These are phyloP conservation scores for Coleophora deauratella DNA, from an alignment of 2,888 invertebrate genomes.

Conservation along the genomic window DNA sequence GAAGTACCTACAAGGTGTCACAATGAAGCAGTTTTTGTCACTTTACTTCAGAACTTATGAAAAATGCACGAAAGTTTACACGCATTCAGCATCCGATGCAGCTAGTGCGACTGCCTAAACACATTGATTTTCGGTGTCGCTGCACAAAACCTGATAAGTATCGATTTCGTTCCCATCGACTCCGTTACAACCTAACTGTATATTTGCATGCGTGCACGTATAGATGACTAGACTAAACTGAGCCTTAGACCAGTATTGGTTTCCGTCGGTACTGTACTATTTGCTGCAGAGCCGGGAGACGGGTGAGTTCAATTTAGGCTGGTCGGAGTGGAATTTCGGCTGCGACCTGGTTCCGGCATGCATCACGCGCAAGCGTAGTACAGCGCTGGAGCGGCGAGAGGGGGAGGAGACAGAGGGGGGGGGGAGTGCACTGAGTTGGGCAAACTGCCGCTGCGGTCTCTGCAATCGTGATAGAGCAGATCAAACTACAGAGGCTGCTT, in stretches of 20 bases:
- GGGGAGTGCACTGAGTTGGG: conserved; percentile 67
- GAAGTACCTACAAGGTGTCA: no score
- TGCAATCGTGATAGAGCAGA: conserved; percentile 33
- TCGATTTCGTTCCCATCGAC: conserved; percentile 52
- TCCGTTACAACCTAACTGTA: conserved; percentile 64
- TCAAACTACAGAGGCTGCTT: neutral
- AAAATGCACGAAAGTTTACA: no score
- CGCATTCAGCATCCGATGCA: no score
- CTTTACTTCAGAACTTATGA: no score
- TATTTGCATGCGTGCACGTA: conserved; percentile 72
- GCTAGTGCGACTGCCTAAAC: no score
- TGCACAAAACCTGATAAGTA: conserved; percentile 30
- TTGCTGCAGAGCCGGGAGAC: conserved; percentile 23
- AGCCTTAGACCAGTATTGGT: conserved; percentile 33
- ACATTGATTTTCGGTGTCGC: conserved; percentile 1
- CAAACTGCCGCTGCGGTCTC: conserved; percentile 55
- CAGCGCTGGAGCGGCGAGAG: conserved; percentile 11
- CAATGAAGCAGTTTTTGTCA: no score
- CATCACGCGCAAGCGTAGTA: conserved; percentile 68
- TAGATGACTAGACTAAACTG: conserved; percentile 30
- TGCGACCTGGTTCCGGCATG: conserved; percentile 71
- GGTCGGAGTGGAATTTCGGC: conserved; percentile 53
- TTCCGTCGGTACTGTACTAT: conserved; percentile 12
- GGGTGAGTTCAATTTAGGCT: conserved; percentile 38
- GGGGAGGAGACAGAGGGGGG: conserved; percentile 32